Percentiles rank a stretch among this genome's conserved stretches.
Conservation (phyloP, 2,797 vertebrate species). For the Melanotaenia parkinsoni region DNA sequence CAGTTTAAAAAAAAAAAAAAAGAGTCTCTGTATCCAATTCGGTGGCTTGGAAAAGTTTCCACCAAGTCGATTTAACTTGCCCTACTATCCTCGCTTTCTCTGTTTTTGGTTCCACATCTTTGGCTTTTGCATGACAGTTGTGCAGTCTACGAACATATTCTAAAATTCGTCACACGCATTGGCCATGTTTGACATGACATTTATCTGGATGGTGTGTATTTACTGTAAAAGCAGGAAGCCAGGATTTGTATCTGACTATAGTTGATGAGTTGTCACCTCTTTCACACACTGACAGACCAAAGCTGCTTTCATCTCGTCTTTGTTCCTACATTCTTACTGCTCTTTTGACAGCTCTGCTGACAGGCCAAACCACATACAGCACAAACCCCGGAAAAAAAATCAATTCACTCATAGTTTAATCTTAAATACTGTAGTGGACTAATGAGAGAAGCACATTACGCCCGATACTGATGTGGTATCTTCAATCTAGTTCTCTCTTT, state of each 20-base stretch:
- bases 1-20: too few species aligned
- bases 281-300: conserved; percentile 14
- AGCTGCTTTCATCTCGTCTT: conserved; percentile 33
- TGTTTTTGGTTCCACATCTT: conserved; percentile 9
- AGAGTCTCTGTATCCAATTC: neutral
- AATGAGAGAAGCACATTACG: conserved; percentile 47
- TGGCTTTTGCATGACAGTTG: conserved; percentile 9
- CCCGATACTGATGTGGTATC: conserved; percentile 33
- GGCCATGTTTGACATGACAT: neutral
- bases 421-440: conserved; percentile 65
- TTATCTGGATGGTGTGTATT: conserved; percentile 9
- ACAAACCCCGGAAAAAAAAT: conserved; percentile 45
- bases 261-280: conserved; percentile 16
- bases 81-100: neutral
- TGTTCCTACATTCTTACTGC: conserved; percentile 24
- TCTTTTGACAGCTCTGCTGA: conserved; percentile 22
- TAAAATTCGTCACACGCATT: conserved; percentile 4
- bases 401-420: conserved; percentile 63
- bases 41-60: neutral
- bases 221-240: conserved; percentile 25
- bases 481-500: neutral
- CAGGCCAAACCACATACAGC: conserved; percentile 38
- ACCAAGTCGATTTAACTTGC: neutral
- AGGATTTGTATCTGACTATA: conserved; percentile 16
- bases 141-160: conserved; percentile 3